These are phyloP conservation scores for Austrofundulus limnaeus DNA, from an alignment of 2,113 vertebrate species.

Conservation along the genomic window DNA sequence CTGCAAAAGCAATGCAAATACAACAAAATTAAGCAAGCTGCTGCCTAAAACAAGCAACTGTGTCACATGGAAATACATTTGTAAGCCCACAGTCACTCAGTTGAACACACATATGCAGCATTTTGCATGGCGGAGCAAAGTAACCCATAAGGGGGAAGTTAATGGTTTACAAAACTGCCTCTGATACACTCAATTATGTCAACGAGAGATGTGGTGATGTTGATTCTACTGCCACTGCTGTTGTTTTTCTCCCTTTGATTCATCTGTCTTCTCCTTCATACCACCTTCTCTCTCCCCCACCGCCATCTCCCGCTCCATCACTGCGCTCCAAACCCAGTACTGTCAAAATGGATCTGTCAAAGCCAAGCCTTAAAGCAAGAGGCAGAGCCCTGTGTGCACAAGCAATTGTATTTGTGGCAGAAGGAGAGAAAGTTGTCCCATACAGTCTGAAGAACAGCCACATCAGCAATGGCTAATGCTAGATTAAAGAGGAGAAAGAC, in stretches of 20 bases:
- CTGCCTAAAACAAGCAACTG: conserved; percentile 3
- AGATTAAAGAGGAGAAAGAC: conserved; percentile 53
- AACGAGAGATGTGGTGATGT: conserved; percentile 53
- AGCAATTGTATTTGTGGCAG: conserved; percentile 34
- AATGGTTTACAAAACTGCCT: conserved; percentile 65
- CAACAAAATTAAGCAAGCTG: conserved; percentile 1
- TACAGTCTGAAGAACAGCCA: conserved; percentile 66
- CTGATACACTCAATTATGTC: conserved; percentile 70
- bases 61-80: conserved; percentile 6
- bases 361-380: conserved; percentile 59
- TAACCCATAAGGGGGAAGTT: conserved; percentile 31
- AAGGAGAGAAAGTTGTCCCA: conserved; percentile 48
- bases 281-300: conserved; percentile 47
- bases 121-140: conserved; percentile 12
- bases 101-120: conserved; percentile 1
- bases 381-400: conserved; percentile 46
- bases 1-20: conserved; percentile 2
- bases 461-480: conserved; percentile 68
- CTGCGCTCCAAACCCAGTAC: conserved; percentile 69
- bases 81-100: neutral
- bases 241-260: conserved; percentile 66
- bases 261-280: conserved; percentile 59
- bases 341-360: conserved; percentile 70
- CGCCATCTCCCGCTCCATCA: conserved; percentile 53
- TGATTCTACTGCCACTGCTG: conserved; percentile 56